Evolutionary conservation across 2,113 vertebrate species (phyloP), one percentile per base, ranked within the genome.

Genomic region (Calonectris borealis): DNA sequence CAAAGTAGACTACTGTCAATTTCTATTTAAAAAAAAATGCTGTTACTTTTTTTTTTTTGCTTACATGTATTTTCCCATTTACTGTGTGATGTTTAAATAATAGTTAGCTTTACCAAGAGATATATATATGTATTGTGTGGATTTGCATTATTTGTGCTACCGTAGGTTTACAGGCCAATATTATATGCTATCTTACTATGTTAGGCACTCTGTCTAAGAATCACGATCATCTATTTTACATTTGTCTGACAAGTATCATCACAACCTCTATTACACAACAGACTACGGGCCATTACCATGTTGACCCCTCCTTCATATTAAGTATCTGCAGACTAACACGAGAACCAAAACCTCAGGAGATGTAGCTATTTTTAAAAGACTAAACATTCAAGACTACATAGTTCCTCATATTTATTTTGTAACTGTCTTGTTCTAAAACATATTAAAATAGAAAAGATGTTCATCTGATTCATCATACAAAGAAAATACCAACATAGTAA

Each of bases 381-480:
- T 95, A 71, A 98, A 71, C 71, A 81, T 76, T 84, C 82, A 94
- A 91, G 71, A 97, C 77, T 83, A 90, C 6, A 20, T 49, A 76
- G 84, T 97, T 98, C 82, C 83, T 97, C 79, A 83, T 95, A 86
- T 98, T 98, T 98, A 98, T 98, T 98, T 98, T 86, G 96, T 96
- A 97, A 91, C 96, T 76, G 93, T 95, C 97, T 96, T 98, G 84
- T 96, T 98, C 97, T 98, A 96, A 97, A 98, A 98, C 96, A 96
- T 98, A 98, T 98, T 98, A 98, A 98, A 98, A 98, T 98, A 98
- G 98, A 98, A 98, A 98, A 98, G 96, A 98, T 95, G 97, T 97
- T 97, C 85, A 97, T 97, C 89, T 97, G 94, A 97, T 98, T 95
- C 96, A 91, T 98, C 96, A 93, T 98, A 98, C 98, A 98, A 98